A percentile compares a stretch with the other conserved stretches of the same genome.
phyloP scores from a whole-genome alignment of 2,797 vertebrate species.

The Siniperca obscura region DNA sequence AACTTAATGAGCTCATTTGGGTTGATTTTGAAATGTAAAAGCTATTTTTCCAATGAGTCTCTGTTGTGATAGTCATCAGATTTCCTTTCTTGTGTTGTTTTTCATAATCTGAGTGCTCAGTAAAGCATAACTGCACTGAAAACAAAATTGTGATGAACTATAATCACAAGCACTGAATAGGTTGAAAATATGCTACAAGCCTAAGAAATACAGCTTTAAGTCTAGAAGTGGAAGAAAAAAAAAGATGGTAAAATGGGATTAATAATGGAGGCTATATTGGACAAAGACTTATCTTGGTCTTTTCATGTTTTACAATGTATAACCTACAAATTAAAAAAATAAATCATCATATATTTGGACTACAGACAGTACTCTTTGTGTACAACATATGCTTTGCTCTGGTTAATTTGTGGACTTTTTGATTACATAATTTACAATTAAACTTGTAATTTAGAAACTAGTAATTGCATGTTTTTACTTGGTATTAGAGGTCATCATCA shows the following conservation, averaged over 20 bases:
- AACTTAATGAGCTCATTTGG: constrained; percentile 48
- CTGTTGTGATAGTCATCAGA: constrained; percentile 13
- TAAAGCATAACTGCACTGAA: constrained; percentile 24
- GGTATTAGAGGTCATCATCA: not conserved
- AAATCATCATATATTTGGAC: not conserved
- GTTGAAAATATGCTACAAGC: constrained; percentile 11
- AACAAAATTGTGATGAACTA: constrained; percentile 30
- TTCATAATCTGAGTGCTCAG: constrained; percentile 7
- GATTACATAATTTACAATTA: not conserved
- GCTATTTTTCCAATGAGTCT: constrained; percentile 42
- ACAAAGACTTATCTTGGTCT: not conserved
- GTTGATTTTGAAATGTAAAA: constrained; percentile 51
- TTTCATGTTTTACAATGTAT: not conserved
- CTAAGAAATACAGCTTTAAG: not conserved
- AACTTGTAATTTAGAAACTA: not conserved
- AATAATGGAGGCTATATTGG: not conserved
- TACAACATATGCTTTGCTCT: not conserved
- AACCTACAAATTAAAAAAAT: not conserved
- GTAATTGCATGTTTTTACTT: not conserved
- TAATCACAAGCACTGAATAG: constrained; percentile 28
- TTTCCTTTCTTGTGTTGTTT: constrained; percentile 13
- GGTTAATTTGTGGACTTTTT: not conserved
- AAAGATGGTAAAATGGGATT: not conserved
- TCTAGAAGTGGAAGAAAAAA: not conserved
- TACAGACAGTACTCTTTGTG: not conserved